Percentiles rank a stretch among this genome's conserved stretches.
phyloP scores from a whole-genome alignment of 2,113 vertebrate species.

The Ctenomys sociabilis region DNA sequence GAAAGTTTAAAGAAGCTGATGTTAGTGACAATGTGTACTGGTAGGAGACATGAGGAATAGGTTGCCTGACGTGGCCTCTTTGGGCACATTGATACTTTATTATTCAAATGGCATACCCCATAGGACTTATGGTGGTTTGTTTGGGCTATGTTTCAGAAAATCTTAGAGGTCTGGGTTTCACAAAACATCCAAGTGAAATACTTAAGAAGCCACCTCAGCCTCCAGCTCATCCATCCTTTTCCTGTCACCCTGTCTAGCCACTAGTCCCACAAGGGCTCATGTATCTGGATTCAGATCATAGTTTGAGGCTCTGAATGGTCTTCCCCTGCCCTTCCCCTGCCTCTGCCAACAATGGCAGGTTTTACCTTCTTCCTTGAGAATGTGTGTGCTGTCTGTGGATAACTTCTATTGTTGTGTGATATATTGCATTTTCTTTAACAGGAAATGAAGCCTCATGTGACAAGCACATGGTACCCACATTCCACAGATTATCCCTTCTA shows the following conservation, averaged over 20 bases:
- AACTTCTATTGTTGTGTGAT: neutral
- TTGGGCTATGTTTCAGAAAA: neutral
- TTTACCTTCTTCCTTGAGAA: neutral
- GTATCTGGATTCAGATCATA: neutral
- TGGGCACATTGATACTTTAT: neutral
- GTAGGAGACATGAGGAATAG: too few relatives aligned
- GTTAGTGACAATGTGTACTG: neutral
- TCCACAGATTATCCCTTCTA: neutral
- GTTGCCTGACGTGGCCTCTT: neutral
- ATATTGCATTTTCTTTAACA: neutral
- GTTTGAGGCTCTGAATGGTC: neutral
- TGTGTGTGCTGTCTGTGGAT: too few relatives aligned
- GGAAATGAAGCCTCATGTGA: neutral
- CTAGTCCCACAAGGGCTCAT: neutral
- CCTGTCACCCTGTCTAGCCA: too few relatives aligned
- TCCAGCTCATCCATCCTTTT: neutral
- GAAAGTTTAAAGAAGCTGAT: neutral
- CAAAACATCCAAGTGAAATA: neutral
- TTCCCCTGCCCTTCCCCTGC: fast-evolving
- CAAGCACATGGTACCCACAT: neutral
- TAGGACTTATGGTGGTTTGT: neutral
- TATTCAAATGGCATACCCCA: neutral
- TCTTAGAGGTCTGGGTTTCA: neutral
- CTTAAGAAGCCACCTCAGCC: neutral
- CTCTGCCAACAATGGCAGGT: fast-evolving